These are phyloP conservation scores for Malaclemys terrapin DNA, from an alignment of 2,113 vertebrate species.

Conservation along the genomic window DNA sequence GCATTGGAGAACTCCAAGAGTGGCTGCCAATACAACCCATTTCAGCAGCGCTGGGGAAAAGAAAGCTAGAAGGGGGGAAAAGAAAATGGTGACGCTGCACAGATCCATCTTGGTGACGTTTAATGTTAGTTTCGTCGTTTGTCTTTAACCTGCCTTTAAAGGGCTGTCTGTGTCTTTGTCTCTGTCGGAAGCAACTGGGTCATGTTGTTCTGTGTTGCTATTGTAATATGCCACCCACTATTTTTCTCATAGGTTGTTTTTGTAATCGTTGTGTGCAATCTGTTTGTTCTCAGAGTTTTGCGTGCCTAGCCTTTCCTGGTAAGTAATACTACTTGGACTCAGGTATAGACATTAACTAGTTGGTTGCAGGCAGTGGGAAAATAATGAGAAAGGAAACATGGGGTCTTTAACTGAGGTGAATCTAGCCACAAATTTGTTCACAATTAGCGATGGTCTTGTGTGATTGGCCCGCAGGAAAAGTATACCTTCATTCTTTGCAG, in stretches of 20 bases:
- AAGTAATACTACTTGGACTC: conserved; percentile 61
- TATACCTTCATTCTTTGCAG: conserved; percentile 67
- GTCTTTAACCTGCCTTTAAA: conserved; percentile 73
- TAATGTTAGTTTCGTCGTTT: conserved; percentile 68
- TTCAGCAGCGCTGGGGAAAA: conserved; percentile 40
- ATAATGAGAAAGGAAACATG: conserved; percentile 70
- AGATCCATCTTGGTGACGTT: conserved; percentile 52
- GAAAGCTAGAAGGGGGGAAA: conserved; percentile 38
- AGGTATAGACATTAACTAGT: background rate
- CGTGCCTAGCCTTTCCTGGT: conserved; percentile 69
- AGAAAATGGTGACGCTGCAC: conserved; percentile 52
- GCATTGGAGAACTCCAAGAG: background rate
- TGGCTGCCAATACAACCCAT: conserved; percentile 4
- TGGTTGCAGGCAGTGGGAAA: conserved; percentile 64
- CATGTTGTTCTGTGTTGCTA: conserved; percentile 70
- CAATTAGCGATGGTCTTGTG: conserved; percentile 5
- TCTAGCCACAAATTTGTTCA: conserved; percentile 62
- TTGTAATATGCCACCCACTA: conserved; percentile 70
- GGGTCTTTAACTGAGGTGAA: conserved; percentile 66
- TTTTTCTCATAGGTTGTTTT: conserved; percentile 74
- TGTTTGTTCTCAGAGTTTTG: conserved; percentile 65
- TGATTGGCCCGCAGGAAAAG: conserved; percentile 49
- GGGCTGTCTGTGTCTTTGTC: conserved; percentile 66
- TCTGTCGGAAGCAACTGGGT: conserved; percentile 72
- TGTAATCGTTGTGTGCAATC: conserved; percentile 76